Percentiles rank a stretch among this genome's conserved stretches.
phyloP scores from a whole-genome alignment of 2,797 vertebrate genomes.

The Microctenopoma stevenorrisi region DNA sequence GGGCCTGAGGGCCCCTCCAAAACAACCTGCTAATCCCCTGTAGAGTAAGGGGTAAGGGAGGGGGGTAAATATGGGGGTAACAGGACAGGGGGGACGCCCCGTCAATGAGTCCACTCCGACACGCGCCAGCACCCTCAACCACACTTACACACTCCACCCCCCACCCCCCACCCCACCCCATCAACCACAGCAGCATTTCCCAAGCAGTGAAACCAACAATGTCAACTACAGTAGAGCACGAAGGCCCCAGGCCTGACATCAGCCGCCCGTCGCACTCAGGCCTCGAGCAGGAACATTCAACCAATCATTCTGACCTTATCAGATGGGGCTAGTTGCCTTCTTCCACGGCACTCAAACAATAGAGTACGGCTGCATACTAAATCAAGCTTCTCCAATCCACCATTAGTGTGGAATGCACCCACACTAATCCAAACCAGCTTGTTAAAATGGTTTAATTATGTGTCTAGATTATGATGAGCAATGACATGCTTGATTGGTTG shows the following conservation, averaged over 20 bases:
- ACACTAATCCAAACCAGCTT: slow-evolving; percentile 47
- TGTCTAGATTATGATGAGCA: slow-evolving; percentile 76
- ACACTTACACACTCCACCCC: slow-evolving; percentile 20
- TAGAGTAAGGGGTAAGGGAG: slow-evolving; percentile 34
- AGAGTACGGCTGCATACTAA: neutral
- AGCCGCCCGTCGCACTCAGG: slow-evolving; percentile 17
- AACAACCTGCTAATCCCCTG: slow-evolving; percentile 86
- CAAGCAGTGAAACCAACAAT: slow-evolving; percentile 36
- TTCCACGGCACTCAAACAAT: slow-evolving; percentile 3
- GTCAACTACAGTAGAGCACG: slow-evolving; percentile 50
- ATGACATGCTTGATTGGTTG: slow-evolving; percentile 79
- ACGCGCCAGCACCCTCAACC: slow-evolving; percentile 68
- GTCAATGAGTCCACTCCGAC: slow-evolving; percentile 73
- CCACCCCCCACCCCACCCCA: slow-evolving; percentile 13
- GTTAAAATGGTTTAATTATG: slow-evolving; percentile 74
- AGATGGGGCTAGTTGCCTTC: neutral
- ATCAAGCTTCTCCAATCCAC: slow-evolving; percentile 25
- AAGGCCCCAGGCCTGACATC: slow-evolving; percentile 41
- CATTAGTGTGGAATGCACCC: slow-evolving; percentile 24
- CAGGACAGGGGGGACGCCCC: slow-evolving; percentile 55
- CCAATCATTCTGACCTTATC: slow-evolving; percentile 35
- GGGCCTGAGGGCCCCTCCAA: slow-evolving; percentile 63
- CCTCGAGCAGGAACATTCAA: slow-evolving; percentile 45
- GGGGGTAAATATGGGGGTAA: slow-evolving; percentile 54
- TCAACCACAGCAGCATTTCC: slow-evolving; percentile 54